Evolutionary conservation across 2,888 invertebrate genomes (phyloP), one percentile per base, ranked within the genome.

Genomic region (Pterostichus niger): DNA sequence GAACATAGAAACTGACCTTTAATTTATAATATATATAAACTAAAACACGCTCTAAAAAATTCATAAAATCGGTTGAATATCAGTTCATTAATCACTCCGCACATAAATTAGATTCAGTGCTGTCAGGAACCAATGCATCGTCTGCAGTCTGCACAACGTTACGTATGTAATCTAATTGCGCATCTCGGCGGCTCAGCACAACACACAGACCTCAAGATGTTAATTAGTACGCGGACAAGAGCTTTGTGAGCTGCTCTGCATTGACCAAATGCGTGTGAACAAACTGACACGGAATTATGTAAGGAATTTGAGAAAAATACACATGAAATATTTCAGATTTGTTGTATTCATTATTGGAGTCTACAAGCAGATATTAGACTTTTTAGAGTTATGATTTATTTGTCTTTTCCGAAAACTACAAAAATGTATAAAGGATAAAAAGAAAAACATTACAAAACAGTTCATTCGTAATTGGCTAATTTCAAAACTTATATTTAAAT

Each of bases 121-220:
- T 71, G 71, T 46, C 44, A 44, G 71, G 71, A 46, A 71, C 44
- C 71, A 44, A 71, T 71, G 46, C 46, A 71, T 71, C 10, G 59
- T 17, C 13, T 11, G 6, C 59, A 15, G 24, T 24, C 15, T 6
- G 54, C n/a, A 10, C n/a, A 59, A 17, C 71, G 46, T 71, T 31
- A 71, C 71, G 71, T 71, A 44, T 71, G 71, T 71, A 71, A 68
- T 71, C 71, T 71, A 71, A 71, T 71, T 71, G 71, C 46, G 71
- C 46, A 71, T 71, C 71, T 71, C 46, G 17, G 71, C 71, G 71
- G 71, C 71, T 46, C 46, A 13, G 5, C 59, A 31, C 35, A 13
- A 11, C 59, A 59, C 35, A 64, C 64, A 35, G 35, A 13, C n/a
- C n/a, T 49, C 64, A n/a, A 64, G 71, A 46, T 71, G 71, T 71